A percentile compares a stretch with the other conserved stretches of the same genome.
Conservation (phyloP, 2,797 vertebrate species). For the Chiroxiphia lanceolata region DNA sequence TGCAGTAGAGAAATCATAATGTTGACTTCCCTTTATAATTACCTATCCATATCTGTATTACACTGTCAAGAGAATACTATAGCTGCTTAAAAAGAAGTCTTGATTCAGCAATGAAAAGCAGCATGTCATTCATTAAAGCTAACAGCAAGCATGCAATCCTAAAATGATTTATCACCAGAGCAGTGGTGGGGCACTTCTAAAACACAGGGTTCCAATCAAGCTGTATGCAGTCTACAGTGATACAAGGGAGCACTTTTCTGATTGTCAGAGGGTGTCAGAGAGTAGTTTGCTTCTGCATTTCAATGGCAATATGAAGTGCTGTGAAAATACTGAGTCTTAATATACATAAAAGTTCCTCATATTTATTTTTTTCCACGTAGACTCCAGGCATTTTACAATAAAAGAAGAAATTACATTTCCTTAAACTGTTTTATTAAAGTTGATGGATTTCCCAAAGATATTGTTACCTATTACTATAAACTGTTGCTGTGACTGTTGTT, state of each 20-base stretch:
- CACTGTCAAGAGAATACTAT: not conserved
- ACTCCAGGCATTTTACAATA: not conserved
- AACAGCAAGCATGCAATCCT: conserved; percentile 1
- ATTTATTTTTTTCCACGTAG: not conserved
- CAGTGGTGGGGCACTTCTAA: not conserved
- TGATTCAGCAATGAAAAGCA: conserved; percentile 21
- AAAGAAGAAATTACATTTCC: not conserved
- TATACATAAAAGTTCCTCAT: not conserved
- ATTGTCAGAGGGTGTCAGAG: not conserved
- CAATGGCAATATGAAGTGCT: not conserved
- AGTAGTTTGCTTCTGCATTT: not conserved
- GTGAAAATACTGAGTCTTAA: not conserved
- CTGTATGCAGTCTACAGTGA: conserved; percentile 25
- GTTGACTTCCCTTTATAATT: conserved; percentile 59
- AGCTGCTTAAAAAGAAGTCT: conserved; percentile 37
- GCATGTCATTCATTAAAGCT: conserved; percentile 18
- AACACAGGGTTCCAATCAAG: conserved; percentile 21
- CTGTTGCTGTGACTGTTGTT: not conserved
- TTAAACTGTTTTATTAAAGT: not conserved
- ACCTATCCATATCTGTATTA: conserved; percentile 20
- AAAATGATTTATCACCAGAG: conserved; percentile 41
- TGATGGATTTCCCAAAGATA: not conserved
- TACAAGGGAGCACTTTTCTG: not conserved
- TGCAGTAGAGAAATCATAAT: conserved; percentile 32
- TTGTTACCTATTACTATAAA: not conserved